Conservation (phyloP, 1,140 invertebrate species). For the Drosophila dunni region DNA sequence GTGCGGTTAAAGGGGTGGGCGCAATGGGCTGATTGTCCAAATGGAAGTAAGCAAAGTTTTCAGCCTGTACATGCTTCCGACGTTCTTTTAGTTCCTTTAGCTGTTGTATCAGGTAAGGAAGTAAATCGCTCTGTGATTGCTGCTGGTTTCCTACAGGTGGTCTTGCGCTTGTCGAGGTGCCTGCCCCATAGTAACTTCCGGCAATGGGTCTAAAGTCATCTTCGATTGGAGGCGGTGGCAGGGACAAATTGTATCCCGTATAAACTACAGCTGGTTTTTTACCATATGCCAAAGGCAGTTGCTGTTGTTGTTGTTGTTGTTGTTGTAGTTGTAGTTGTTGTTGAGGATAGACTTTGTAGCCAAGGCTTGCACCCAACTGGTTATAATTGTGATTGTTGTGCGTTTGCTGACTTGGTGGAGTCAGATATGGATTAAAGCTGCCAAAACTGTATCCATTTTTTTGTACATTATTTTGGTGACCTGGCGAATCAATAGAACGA, state of each 20-base stretch:
- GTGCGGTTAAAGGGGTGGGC: background rate
- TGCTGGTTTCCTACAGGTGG: constrained; percentile 32
- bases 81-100: constrained; percentile 71
- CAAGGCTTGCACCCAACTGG: constrained; percentile 48
- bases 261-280: constrained; percentile 63
- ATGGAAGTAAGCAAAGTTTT: constrained; percentile 83
- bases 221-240: constrained; percentile 67
- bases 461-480: constrained; percentile 35
- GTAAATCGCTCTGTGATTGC: constrained; percentile 50
- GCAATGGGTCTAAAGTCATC: constrained; percentile 76
- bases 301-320: constrained; percentile 33
- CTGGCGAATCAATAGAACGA: constrained; percentile 58
- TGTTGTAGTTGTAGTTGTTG: constrained; percentile 36
- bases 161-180: constrained; percentile 37
- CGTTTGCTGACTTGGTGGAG: constrained; percentile 57
- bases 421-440: constrained; percentile 73
- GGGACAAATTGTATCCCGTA: constrained; percentile 74
- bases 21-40: constrained; percentile 68
- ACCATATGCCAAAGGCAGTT: constrained; percentile 30
- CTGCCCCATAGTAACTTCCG: constrained; percentile 68
- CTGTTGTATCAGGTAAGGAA: constrained; percentile 75
- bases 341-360: constrained; percentile 54
- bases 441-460: constrained; percentile 67
- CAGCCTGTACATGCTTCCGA: constrained; percentile 70
- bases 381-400: constrained; percentile 59